Conservation (phyloP, 2,797 vertebrate genomes). For the Lepidocolaptes lacrymiger region DNA sequence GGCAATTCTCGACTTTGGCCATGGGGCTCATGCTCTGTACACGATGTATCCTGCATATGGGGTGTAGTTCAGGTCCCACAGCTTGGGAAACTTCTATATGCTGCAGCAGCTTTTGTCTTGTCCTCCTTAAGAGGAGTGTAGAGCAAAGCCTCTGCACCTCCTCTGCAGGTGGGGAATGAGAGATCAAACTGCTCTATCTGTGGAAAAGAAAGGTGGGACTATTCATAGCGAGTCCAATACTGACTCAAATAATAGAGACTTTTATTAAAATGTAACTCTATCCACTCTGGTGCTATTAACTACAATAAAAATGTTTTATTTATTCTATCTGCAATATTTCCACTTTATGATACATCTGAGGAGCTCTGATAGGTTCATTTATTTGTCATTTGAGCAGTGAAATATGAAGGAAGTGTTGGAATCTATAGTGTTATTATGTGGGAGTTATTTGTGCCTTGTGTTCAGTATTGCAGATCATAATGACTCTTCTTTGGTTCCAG, state of each 20-base stretch:
- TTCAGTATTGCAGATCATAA: constrained; percentile 11
- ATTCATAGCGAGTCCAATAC: not conserved
- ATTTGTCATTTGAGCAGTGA: constrained; percentile 56
- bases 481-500: constrained; percentile 26
- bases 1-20: not conserved
- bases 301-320: constrained; percentile 61
- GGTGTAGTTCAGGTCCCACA: not conserved
- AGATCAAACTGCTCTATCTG: not conserved
- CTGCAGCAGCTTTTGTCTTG: not conserved
- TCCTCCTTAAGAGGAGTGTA: not conserved
- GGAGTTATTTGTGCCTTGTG: constrained; percentile 48
- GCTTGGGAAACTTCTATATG: not conserved
- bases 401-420: constrained; percentile 42
- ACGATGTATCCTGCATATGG: accelerated
- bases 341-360: constrained; percentile 30
- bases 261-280: constrained; percentile 56
- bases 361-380: constrained; percentile 53
- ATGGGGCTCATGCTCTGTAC: accelerated
- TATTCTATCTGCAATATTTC: constrained; percentile 55
- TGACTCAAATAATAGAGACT: constrained; percentile 1
- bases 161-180: not conserved
- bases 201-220: not conserved
- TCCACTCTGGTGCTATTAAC: constrained; percentile 29
- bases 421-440: constrained; percentile 42
- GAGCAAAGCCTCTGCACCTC: not conserved